These are phyloP conservation scores for Drosophila nr. perissopoda DNA, from an alignment of 2,888 invertebrate genomes.

Conservation along the genomic window DNA sequence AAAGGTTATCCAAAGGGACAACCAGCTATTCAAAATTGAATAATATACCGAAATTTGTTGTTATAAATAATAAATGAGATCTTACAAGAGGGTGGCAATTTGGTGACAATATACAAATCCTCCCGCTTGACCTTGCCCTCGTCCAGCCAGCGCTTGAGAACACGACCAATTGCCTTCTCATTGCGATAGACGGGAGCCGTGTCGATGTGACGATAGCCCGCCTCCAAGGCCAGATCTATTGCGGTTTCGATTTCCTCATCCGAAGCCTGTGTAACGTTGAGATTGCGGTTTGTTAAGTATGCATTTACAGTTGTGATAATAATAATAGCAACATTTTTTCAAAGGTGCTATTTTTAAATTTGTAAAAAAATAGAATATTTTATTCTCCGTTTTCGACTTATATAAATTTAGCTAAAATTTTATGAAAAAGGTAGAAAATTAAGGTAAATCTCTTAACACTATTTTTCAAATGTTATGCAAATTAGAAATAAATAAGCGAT, in stretches of 20 bases:
- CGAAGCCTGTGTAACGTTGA: conserved; percentile 86
- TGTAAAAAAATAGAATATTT: background rate
- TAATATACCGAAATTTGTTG: background rate
- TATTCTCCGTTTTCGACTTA: background rate
- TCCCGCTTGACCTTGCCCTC: conserved; percentile 89
- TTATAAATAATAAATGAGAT: background rate
- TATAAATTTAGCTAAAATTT: background rate
- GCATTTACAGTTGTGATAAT: background rate
- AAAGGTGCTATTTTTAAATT: background rate
- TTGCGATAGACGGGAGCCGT: conserved; percentile 92
- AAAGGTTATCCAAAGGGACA: background rate
- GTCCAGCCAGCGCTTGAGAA: conserved; percentile 90
- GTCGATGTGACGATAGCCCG: conserved; percentile 94
- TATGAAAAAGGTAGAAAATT: background rate
- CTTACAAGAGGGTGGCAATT: conserved; percentile 89
- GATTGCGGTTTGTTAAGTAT: conserved; percentile 46
- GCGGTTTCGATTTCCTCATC: conserved; percentile 89
- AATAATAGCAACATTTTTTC: background rate
- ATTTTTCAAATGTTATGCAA: background rate
- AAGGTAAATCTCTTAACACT: fast-evolving
- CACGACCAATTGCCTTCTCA: conserved; percentile 90
- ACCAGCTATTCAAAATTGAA: background rate
- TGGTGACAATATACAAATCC: conserved; percentile 94
- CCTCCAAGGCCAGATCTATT: conserved; percentile 89
- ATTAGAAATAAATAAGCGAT: background rate